Evolutionary conservation across 2,888 invertebrate genomes (phyloP).

Genomic region (Pammene aurita): DNA sequence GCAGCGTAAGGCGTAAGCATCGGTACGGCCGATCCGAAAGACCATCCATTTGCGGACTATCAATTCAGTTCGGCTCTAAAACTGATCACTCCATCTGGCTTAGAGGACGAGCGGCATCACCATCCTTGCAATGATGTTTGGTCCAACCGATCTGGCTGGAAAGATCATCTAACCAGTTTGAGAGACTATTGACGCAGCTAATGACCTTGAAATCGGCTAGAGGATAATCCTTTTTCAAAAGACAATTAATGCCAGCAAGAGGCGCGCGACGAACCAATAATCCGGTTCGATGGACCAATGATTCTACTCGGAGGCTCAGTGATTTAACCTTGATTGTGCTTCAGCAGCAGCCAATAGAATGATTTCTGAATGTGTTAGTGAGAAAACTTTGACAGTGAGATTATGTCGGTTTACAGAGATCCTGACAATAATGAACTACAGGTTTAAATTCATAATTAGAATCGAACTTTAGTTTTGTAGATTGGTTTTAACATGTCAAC

Average conservation of each 20-base stretch:
- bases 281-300: too few species aligned
- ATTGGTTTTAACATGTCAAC: slow-evolving; percentile 4
- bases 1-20: too few species aligned
- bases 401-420: slow-evolving; percentile 3
- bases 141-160: background rate
- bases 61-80: background rate
- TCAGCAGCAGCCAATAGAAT: background rate
- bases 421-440: slow-evolving; percentile 17
- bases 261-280: background rate
- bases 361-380: slow-evolving; percentile 14
- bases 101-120: background rate
- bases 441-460: slow-evolving; percentile 17
- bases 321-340: background rate
- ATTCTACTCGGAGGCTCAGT: background rate
- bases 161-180: background rate
- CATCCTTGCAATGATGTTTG: too few species aligned
- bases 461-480: slow-evolving; percentile 11
- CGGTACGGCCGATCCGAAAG: background rate
- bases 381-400: slow-evolving; percentile 22
- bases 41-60: background rate
- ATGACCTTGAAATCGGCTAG: background rate
- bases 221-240: background rate
- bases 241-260: background rate
- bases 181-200: background rate
- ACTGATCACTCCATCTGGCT: background rate